Percentiles rank a stretch among this genome's conserved stretches.
These are phyloP conservation scores for Aelia acuminata DNA, from an alignment of 2,888 invertebrate genomes.

Conservation along the genomic window DNA sequence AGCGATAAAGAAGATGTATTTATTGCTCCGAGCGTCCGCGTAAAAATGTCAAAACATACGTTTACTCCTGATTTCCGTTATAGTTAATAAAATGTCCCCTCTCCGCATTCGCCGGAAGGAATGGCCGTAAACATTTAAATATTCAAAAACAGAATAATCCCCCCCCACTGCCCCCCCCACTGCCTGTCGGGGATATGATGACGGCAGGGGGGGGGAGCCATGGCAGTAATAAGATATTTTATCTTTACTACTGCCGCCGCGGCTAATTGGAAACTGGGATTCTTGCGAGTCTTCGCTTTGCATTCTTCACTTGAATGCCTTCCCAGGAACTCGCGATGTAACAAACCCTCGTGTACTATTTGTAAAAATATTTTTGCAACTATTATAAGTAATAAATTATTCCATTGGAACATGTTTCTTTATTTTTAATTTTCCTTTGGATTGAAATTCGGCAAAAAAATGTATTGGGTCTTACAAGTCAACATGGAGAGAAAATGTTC, in stretches of 20 bases:
- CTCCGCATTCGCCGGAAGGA: not conserved
- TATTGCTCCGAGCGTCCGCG: not conserved
- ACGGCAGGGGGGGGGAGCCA: not conserved
- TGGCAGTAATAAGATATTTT: not conserved
- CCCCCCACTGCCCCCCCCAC: no score
- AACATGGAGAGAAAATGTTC: no score
- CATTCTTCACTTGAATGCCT: constrained; percentile 18
- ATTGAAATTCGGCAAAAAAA: no score
- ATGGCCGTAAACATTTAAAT: constrained; percentile 8
- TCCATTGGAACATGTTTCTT: no score
- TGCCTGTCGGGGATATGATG: not conserved
- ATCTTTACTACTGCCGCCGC: not conserved
- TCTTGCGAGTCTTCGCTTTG: not conserved
- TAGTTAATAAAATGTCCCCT: not conserved
- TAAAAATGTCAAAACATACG: constrained; percentile 9
- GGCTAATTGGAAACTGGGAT: constrained; percentile 11
- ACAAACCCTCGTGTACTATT: not conserved
- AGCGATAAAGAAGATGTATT: not conserved
- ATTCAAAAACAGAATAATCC: not conserved
- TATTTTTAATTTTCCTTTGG: no score
- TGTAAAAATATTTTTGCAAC: not conserved
- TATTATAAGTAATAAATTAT: not conserved
- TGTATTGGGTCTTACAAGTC: no score
- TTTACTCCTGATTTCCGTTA: not conserved
- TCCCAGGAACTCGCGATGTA: not conserved